A percentile compares a stretch with the other conserved stretches of the same genome.
Conservation (phyloP, 2,113 vertebrate genomes). For the Centropus unirufus region DNA sequence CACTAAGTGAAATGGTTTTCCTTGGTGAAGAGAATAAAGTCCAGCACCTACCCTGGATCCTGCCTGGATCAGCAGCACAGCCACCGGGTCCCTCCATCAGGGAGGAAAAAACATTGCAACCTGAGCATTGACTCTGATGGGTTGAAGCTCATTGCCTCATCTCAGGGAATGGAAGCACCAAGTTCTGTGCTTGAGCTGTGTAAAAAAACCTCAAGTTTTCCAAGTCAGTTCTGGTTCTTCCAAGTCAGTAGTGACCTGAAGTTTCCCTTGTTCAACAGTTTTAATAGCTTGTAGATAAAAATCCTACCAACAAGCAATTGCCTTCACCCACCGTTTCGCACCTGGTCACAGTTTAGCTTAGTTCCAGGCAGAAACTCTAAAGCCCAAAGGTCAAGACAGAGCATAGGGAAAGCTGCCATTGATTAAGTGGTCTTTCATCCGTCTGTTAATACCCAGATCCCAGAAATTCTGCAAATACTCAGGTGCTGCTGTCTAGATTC, state of each 20-base stretch:
- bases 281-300: background rate
- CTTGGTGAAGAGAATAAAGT: background rate
- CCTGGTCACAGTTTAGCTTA: background rate
- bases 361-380: background rate
- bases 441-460: background rate
- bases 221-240: background rate
- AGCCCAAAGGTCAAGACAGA: background rate
- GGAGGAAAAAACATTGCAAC: background rate
- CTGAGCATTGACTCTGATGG: fast-evolving
- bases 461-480: background rate
- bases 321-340: background rate
- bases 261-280: background rate
- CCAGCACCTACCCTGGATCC: background rate
- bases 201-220: background rate
- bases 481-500: background rate
- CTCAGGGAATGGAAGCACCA: background rate
- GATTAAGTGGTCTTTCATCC: background rate
- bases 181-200: background rate
- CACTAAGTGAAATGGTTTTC: background rate
- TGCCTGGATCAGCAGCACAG: fast-evolving
- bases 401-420: background rate
- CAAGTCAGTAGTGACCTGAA: background rate
- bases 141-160: background rate
- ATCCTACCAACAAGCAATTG: background rate
- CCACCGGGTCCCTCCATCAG: background rate